phyloP scores from a whole-genome alignment of 2,888 invertebrate genomes.

The Aphodius sticticus region DNA sequence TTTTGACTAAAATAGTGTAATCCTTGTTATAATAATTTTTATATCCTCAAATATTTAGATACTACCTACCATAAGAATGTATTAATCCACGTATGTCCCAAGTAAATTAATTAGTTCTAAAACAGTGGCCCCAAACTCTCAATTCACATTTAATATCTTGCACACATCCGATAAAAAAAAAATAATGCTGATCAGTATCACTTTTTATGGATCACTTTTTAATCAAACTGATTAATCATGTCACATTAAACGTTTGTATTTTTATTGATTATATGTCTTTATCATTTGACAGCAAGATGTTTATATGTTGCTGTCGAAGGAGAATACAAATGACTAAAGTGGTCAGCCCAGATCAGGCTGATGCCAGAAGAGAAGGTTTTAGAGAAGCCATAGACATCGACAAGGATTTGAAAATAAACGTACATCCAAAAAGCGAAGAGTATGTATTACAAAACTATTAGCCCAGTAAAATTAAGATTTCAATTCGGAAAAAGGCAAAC shows the following conservation, averaged over 20 bases:
- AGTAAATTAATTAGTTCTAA: no score
- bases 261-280: not conserved
- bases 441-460: slow-evolving; percentile 6
- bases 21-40: no score
- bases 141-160: not conserved
- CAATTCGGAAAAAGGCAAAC: not conserved
- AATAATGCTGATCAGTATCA: not conserved
- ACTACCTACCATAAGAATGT: no score
- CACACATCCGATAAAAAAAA: not conserved
- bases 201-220: not conserved
- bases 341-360: not conserved
- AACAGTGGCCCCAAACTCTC: no score
- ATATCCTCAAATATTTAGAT: no score
- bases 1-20: not conserved
- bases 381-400: slow-evolving; percentile 31
- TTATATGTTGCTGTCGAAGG: not conserved
- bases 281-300: not conserved
- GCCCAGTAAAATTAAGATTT: no score
- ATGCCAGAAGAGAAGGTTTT: slow-evolving; percentile 29
- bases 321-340: not conserved
- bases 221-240: not conserved
- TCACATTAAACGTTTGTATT: not conserved
- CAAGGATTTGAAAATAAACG: slow-evolving; percentile 24
- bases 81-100: no score
- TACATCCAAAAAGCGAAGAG: slow-evolving; percentile 28